Base-by-base conservation (phyloP, 2,888 invertebrate genomes). In the Cataglyphis rosenhaueri region DNA sequence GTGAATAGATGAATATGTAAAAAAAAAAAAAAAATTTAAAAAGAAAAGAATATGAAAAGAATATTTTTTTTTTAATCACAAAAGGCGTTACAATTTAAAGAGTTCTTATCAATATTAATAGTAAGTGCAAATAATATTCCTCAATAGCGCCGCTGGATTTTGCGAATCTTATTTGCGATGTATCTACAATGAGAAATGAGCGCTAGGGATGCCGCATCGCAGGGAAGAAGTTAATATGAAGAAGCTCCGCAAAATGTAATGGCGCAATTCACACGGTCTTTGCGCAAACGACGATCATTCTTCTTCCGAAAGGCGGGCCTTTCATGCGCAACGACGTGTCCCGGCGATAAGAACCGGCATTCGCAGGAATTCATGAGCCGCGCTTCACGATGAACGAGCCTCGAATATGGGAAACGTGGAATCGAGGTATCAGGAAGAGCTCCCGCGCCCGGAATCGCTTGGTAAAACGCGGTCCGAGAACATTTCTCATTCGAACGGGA, bases 311-410 rank as follows among this genome's bases (percentile, higher is more conserved):
- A 82, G 81, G 74, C 81, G 62, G 70, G 66, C 70, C 78, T 79
- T 79, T 79, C 78, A 79, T 79, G 78, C 78, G 71, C 81, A 86
- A 84, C 85, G 68, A 82, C 52, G 74, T 74, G 59, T 74, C 66
- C 65, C 59, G 52, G 57, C 59, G 86, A 84, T 79, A 84, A 84
- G 74, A 85, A 57, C 57, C 62, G 81, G 81, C 52, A 76, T 73
- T 73, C 55, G 81, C 64, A 83, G 68, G 84, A 84, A 86, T 84
- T 71, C 86, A 79, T 79, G 78, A 79, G 78, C 78, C 78, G 65
- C 64, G 70, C 66, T 75, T 65, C 62, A 57, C 74, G 78, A 76
- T 66, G 66, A 86, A 81, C 86, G 86, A 86, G 65, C 71, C 71
- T 75, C 61, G 55, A 74, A 73, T 68, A 78, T 70, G 71, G 41